These are phyloP conservation scores for Caenorhabditis wallacei DNA, from an alignment of 2,888 invertebrate species.

Conservation along the genomic window DNA sequence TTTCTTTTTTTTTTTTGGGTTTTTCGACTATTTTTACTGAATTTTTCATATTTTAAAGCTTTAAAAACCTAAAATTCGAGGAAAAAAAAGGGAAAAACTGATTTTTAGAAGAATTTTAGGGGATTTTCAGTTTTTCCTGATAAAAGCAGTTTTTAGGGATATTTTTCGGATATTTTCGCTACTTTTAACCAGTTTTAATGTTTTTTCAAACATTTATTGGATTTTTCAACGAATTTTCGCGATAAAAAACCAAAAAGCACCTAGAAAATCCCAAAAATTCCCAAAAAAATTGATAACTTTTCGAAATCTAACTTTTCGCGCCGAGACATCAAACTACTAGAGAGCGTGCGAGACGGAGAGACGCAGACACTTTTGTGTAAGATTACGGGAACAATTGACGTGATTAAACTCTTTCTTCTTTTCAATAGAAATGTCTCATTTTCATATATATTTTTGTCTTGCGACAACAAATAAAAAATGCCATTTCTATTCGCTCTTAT, in stretches of 20 bases:
- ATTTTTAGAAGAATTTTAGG: background rate
- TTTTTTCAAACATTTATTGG: background rate
- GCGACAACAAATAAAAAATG: constrained; percentile 38
- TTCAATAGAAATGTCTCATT: background rate
- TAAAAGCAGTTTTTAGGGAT: background rate
- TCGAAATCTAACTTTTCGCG: background rate
- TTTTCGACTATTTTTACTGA: too few relatives aligned
- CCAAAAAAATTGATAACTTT: background rate
- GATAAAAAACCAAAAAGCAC: too few relatives aligned
- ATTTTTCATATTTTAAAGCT: too few relatives aligned
- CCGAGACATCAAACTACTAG: background rate
- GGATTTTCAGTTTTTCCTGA: too few relatives aligned
- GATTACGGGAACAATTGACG: too few relatives aligned
- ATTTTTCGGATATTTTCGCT: too few relatives aligned
- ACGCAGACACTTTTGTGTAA: constrained; percentile 10
- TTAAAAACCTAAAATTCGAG: too few relatives aligned
- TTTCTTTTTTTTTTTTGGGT: background rate
- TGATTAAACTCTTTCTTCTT: background rate
- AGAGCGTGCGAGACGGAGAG: background rate
- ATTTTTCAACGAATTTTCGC: background rate
- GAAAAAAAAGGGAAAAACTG: background rate
- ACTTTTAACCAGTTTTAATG: too few relatives aligned
- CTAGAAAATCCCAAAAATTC: too few relatives aligned
- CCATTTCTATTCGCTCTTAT: constrained; percentile 52
- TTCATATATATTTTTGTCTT: background rate